Percentiles rank a stretch among this genome's conserved stretches.
These are phyloP conservation scores for Pterostichus madidus DNA, from an alignment of 2,888 invertebrate species.

Conservation along the genomic window DNA sequence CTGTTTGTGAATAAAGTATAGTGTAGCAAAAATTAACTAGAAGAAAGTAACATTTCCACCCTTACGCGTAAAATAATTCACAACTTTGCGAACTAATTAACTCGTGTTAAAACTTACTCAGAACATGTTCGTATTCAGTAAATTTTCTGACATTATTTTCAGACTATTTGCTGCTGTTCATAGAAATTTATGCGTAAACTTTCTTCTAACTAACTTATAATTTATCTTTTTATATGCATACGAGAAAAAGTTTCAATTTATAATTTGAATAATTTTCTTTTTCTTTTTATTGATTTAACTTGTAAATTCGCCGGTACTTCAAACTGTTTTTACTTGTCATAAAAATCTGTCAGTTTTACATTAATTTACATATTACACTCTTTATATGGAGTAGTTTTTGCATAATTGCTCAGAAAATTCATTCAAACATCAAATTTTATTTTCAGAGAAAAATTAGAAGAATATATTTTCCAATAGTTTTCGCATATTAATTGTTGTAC, in stretches of 20 bases:
- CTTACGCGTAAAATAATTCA: background rate
- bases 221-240: constrained; percentile 39
- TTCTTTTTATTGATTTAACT: constrained; percentile 42
- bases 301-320: constrained; percentile 19
- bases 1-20: too few species aligned
- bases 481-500: too few species aligned
- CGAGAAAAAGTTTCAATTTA: constrained; percentile 34
- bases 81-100: background rate
- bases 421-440: background rate
- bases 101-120: background rate
- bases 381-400: constrained; percentile 28
- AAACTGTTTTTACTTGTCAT: constrained; percentile 12
- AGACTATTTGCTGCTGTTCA: constrained; percentile 22
- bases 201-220: constrained; percentile 21
- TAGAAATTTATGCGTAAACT: constrained; percentile 37
- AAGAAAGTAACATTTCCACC: too few species aligned
- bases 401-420: constrained; percentile 4
- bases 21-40: too few species aligned
- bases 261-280: constrained; percentile 40
- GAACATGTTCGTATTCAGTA: constrained; percentile 13
- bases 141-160: constrained; percentile 23
- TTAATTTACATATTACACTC: constrained; percentile 37
- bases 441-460: background rate
- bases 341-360: constrained; percentile 26
- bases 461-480: too few species aligned